Conservation (phyloP, 2,797 vertebrate genomes). For the Trachops cirrhosus region DNA sequence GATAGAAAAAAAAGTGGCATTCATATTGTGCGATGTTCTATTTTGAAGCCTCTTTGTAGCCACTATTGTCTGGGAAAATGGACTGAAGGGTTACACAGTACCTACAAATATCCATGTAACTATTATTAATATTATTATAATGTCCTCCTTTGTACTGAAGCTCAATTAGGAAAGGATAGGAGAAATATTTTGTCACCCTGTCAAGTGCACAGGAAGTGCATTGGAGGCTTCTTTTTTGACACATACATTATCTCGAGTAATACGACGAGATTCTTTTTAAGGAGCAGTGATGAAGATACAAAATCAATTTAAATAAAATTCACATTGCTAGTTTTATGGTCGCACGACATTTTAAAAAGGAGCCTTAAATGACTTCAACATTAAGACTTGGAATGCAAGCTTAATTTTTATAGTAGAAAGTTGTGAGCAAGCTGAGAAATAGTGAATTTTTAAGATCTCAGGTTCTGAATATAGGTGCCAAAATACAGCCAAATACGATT, state of each 20-base stretch:
- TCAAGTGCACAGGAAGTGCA: slow-evolving; percentile 92
- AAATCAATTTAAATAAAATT: slow-evolving; percentile 80
- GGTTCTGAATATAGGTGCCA: background rate
- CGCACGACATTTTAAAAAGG: slow-evolving; percentile 58
- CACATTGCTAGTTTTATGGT: slow-evolving; percentile 60
- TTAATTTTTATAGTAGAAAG: slow-evolving; percentile 73
- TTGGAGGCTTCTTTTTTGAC: slow-evolving; percentile 88
- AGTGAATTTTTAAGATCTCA: slow-evolving; percentile 44
- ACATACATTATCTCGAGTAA: slow-evolving; percentile 86
- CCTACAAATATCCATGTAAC: slow-evolving; percentile 91
- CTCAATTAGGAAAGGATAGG: slow-evolving; percentile 93
- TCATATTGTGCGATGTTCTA: slow-evolving; percentile 97
- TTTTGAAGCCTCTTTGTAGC: slow-evolving; percentile 92
- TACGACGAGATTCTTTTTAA: slow-evolving; percentile 83
- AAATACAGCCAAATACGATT: slow-evolving; percentile 4
- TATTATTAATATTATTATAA: slow-evolving; percentile 95
- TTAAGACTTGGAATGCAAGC: slow-evolving; percentile 65
- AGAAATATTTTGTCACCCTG: slow-evolving; percentile 99
- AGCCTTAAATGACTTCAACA: slow-evolving; percentile 61
- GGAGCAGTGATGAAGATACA: slow-evolving; percentile 78
- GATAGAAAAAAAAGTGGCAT: slow-evolving; percentile 98
- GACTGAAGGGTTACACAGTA: slow-evolving; percentile 92
- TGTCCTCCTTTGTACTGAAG: slow-evolving; percentile 87
- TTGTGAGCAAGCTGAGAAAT: slow-evolving; percentile 59
- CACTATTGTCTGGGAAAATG: slow-evolving; percentile 92